Base-by-base conservation (phyloP, 1,140 invertebrate genomes). In the Pseudomyrmex flavicornis region DNA sequence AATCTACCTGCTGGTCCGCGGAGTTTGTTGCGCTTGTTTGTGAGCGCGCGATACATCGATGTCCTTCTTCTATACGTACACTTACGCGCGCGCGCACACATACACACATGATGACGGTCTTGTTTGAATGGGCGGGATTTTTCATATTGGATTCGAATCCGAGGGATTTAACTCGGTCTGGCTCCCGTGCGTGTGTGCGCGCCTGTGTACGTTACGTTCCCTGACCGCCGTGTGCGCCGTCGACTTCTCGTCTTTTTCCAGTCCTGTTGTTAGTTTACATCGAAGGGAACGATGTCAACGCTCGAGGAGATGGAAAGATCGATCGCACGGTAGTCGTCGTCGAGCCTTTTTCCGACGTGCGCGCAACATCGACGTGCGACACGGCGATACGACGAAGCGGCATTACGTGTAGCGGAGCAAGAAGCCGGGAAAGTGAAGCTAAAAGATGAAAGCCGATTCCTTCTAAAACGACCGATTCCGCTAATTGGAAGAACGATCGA, bases 71-170 rank as follows among this genome's bases (percentile, higher is more conserved):
- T 7, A 35, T 35, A 35, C 35, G 35, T 35, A 1, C 35, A 0
- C 35, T 7, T 35, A 35, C 35, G 35, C 35, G 50, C 13, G 17
- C 35, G 63, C 7, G n/a, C 17, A 13, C 13, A 15, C 59, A 22
- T 62, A 58, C 48, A 46, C 65, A 52, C n/a, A n/a, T n/a, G n/a
- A n/a, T n/a, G 15, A 44, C 66, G 44, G 48, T n/a, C 61, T 48
- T 84, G 79, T 86, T 83, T 83, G 65, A 88, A 88, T 86, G 70
- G 68, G 66, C 44, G 58, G 72, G 79, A 82, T 86, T 73, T 88
- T 84, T 86, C 87, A 84, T 86, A 89, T 88, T 73, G 75, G 61
- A 86, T 73, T 48, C 48, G 82, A 82, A 86, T 89, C 72, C 66
- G 20, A 76, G 48, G 59, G 82, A 79, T 58, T 85, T 88, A 88